phyloP scores from a whole-genome alignment of 2,113 vertebrate genomes.

The Strigops habroptila region DNA sequence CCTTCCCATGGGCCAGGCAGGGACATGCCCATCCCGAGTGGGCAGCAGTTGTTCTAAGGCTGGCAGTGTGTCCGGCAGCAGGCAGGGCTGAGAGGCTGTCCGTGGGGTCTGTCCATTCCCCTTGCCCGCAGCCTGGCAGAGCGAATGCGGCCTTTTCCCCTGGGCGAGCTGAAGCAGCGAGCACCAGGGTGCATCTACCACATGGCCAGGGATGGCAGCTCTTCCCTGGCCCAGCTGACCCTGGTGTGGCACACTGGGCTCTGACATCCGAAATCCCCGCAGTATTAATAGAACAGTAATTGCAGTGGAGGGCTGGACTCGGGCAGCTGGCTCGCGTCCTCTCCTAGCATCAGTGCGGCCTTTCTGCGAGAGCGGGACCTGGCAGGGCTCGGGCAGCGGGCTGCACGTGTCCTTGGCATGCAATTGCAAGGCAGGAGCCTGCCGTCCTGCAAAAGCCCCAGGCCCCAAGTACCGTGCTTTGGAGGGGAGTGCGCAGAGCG shows the following conservation, averaged over 20 bases:
- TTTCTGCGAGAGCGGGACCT: neutral
- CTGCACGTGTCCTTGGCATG: neutral
- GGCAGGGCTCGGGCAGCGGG: neutral
- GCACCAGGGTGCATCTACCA: neutral
- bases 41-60: neutral
- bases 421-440: neutral
- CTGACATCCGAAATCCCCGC: constrained; percentile 46
- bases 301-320: constrained; percentile 41
- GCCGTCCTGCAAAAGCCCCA: neutral
- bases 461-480: neutral
- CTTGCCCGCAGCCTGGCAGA: neutral
- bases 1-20: neutral
- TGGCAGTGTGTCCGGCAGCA: neutral
- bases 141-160: neutral
- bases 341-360: neutral
- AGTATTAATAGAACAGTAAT: constrained; percentile 66
- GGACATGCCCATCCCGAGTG: accelerated
- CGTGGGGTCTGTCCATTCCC: neutral
- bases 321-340: neutral
- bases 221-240: neutral
- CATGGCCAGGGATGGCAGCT: neutral
- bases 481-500: neutral
- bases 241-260: neutral
- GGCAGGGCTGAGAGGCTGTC: neutral
- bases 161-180: neutral